Conservation (phyloP, 2,888 invertebrate species). For the Megalurothrips usitatus region DNA sequence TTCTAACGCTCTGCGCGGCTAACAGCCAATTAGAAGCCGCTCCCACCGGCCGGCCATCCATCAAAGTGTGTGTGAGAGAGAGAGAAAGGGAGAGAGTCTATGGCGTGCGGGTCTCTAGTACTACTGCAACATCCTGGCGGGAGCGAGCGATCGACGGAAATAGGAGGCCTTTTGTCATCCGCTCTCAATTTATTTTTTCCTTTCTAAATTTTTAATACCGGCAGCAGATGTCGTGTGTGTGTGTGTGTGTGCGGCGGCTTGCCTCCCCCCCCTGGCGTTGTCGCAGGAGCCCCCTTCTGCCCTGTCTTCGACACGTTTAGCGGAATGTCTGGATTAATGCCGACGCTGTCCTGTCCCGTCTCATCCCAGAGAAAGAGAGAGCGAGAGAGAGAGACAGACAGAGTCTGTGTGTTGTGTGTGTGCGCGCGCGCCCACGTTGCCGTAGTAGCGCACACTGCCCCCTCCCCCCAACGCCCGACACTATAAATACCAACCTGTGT, state of each 20-base stretch:
- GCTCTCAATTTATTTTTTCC: no score
- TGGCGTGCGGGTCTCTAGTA: no score
- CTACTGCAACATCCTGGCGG: no score
- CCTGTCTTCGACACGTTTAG: neutral
- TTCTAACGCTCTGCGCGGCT: neutral
- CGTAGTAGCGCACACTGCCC: neutral
- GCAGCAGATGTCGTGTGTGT: no score
- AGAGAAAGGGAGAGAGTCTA: no score
- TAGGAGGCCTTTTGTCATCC: no score
- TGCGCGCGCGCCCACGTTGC: no score
- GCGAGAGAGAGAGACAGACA: neutral
- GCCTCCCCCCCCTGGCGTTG: neutral
- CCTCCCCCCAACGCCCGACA: neutral
- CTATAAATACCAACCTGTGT: neutral
- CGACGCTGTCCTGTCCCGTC: neutral
- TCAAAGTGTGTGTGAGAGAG: neutral
- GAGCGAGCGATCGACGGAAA: no score
- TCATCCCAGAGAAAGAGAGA: neutral
- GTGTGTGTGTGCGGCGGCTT: no score
- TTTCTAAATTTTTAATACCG: no score
- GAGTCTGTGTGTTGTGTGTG: no score
- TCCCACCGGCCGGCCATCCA: neutral
- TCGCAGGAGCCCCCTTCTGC: neutral
- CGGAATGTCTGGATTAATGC: neutral
- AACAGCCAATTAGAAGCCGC: constrained; percentile 1